phyloP scores from a whole-genome alignment of 2,888 invertebrate species.

The Ptilodon capucinus region DNA sequence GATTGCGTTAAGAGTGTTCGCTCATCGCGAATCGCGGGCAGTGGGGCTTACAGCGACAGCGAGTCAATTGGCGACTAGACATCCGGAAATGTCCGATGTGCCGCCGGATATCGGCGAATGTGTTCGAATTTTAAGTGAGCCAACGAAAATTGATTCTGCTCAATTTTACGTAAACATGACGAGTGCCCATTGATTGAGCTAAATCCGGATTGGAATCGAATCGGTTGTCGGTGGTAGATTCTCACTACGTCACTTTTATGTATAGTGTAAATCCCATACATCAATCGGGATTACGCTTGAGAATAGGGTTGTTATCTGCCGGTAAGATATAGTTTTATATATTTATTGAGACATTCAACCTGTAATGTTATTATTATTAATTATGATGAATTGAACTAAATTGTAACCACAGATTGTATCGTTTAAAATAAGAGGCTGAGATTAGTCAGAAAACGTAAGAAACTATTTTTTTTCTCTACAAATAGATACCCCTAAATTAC shows the following conservation, averaged over 20 bases:
- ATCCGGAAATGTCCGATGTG: slow-evolving; percentile 60
- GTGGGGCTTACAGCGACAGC: slow-evolving; percentile 16
- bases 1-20: no score
- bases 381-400: no score
- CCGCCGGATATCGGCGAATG: slow-evolving; percentile 61
- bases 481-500: no score
- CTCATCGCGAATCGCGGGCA: slow-evolving; percentile 9
- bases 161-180: slow-evolving; percentile 56
- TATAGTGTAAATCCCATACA: background rate
- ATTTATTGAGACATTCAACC: no score
- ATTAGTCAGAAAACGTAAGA: no score
- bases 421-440: no score
- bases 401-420: no score
- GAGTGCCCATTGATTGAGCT: slow-evolving; percentile 51
- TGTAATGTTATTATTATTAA: no score
- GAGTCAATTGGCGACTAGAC: slow-evolving; percentile 43
- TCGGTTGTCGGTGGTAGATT: slow-evolving; percentile 26
- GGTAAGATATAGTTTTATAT: no score
- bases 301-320: no score
- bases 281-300: background rate
- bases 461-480: no score
- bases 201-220: slow-evolving; percentile 44
- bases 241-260: background rate
- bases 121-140: slow-evolving; percentile 64
- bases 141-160: slow-evolving; percentile 58